Evolutionary conservation across 2,888 invertebrate genomes (phyloP).

Genomic region (Pristionchus fissidentatus): DNA sequence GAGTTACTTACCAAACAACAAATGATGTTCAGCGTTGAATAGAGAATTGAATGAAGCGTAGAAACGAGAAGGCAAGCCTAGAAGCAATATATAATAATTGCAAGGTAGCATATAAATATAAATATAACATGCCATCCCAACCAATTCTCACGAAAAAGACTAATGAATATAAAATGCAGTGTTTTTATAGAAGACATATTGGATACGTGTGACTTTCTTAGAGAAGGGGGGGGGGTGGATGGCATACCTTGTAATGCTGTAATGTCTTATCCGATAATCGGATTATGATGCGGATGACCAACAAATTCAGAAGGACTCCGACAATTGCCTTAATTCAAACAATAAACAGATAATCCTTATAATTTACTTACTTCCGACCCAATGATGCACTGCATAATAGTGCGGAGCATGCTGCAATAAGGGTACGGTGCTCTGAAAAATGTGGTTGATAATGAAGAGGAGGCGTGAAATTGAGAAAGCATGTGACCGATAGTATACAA

Average conservation of each 20-base stretch:
- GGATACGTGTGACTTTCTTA: too few relatives aligned
- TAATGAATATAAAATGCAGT: too few relatives aligned
- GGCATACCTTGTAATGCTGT: conserved; percentile 2
- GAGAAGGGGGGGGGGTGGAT: too few relatives aligned
- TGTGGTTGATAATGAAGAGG: too few relatives aligned
- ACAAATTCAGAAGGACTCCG: neutral
- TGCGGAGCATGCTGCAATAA: conserved; percentile 26
- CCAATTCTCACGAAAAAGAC: too few relatives aligned
- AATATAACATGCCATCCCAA: too few relatives aligned
- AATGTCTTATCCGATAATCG: conserved; percentile 13
- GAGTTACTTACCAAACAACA: neutral
- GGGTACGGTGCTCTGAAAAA: too few relatives aligned
- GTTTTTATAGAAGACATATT: too few relatives aligned
- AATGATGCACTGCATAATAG: neutral
- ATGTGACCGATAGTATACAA: too few relatives aligned
- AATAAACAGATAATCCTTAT: too few relatives aligned
- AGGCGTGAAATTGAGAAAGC: too few relatives aligned
- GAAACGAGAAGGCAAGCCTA: neutral
- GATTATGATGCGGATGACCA: neutral
- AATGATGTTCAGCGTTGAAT: neutral
- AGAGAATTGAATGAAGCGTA: neutral
- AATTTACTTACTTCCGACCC: neutral
- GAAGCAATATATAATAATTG: neutral
- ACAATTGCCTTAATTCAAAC: neutral
- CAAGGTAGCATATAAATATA: too few relatives aligned